These are phyloP conservation scores for Caretta caretta DNA, from an alignment of 2,113 vertebrate species.

Conservation along the genomic window DNA sequence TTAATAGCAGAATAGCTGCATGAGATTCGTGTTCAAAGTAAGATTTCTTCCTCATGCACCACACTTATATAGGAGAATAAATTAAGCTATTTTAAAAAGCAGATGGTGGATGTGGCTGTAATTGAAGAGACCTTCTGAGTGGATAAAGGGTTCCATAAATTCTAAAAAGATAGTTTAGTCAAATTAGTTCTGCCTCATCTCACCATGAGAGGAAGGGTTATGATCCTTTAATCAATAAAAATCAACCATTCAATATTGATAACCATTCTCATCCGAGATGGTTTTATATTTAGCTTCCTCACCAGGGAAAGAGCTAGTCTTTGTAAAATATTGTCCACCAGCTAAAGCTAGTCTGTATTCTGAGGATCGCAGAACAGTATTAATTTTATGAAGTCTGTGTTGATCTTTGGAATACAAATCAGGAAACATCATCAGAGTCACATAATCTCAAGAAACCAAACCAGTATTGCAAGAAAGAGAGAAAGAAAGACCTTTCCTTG, in stretches of 20 bases:
- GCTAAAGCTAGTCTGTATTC: background rate
- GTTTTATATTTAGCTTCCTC: background rate
- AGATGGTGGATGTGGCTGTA: background rate
- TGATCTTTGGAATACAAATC: constrained; percentile 14
- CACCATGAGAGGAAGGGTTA: background rate
- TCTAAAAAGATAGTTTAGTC: background rate
- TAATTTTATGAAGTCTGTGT: background rate
- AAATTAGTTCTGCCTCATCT: background rate
- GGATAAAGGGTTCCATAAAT: background rate
- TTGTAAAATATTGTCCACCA: background rate
- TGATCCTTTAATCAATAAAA: background rate
- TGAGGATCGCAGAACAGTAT: background rate
- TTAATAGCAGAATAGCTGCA: background rate
- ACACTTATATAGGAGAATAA: fast-evolving
- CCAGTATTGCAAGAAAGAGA: background rate
- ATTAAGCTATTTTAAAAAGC: background rate
- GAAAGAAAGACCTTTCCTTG: background rate
- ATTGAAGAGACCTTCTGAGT: background rate
- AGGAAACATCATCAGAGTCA: background rate
- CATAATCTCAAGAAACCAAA: background rate
- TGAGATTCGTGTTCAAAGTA: background rate
- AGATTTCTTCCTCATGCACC: background rate
- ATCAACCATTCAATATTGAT: background rate
- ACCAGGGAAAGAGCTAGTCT: background rate
- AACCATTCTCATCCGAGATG: no score